Evolutionary conservation across 2,113 vertebrate genomes (phyloP).

Genomic region (Sardina pilchardus): DNA sequence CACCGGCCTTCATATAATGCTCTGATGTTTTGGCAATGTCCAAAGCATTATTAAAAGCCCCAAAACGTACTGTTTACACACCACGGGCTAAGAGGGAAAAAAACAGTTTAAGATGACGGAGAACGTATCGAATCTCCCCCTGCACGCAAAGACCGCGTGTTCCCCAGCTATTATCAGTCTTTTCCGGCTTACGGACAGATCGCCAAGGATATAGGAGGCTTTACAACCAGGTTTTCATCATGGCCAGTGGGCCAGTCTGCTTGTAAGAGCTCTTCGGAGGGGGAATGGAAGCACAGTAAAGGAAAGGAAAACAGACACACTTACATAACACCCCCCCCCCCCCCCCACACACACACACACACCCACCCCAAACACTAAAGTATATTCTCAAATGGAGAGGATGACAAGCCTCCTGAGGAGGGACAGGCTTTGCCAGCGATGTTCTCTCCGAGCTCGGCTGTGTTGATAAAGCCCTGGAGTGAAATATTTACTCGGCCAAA

Average conservation of each 20-base stretch:
- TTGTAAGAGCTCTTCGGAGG: not conserved
- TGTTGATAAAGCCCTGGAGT: slow-evolving; percentile 16
- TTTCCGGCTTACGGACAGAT: not conserved
- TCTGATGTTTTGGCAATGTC: not conserved
- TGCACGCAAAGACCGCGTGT: not conserved
- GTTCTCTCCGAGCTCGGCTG: not conserved
- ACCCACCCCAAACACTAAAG: not conserved
- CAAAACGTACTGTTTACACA: not conserved
- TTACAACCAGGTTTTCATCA: not conserved
- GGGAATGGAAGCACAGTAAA: not conserved
- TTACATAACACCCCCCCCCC: not conserved
- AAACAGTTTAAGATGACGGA: not conserved
- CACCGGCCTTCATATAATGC: not conserved
- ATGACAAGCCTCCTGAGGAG: not conserved
- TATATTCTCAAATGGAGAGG: not conserved
- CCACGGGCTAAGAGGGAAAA: not conserved
- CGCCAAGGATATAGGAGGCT: not conserved
- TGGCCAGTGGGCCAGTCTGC: not conserved
- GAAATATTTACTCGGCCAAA: not conserved
- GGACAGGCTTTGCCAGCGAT: slow-evolving; percentile 3
- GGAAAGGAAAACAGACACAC: slow-evolving; percentile 8
- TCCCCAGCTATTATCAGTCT: not conserved
- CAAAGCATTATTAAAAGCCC: not conserved
- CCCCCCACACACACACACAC: not conserved
- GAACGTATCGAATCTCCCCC: not conserved